phyloP scores from a whole-genome alignment of 2,888 invertebrate species.

The Eudasyphora cyanicolor region DNA sequence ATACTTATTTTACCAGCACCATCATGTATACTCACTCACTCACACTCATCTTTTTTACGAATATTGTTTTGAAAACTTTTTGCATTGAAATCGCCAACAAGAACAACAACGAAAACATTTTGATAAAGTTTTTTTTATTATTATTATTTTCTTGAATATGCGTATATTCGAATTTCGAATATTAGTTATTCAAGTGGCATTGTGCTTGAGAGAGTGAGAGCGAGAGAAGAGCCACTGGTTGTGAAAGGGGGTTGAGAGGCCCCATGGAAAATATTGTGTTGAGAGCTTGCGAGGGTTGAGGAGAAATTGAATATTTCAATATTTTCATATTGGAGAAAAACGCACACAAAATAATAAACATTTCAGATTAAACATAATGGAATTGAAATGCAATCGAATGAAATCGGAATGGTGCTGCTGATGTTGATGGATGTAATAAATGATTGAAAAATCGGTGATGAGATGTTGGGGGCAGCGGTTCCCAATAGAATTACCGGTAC shows the following conservation, averaged over 20 bases:
- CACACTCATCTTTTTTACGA: not conserved
- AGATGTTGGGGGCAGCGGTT: not conserved
- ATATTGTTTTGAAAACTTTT: not conserved
- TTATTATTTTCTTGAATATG: constrained; percentile 12
- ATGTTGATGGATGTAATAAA: not conserved
- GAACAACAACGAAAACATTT: constrained; percentile 17
- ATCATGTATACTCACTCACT: not conserved
- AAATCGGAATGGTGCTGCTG: not conserved
- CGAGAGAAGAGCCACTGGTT: not conserved
- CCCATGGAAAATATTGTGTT: constrained; percentile 2
- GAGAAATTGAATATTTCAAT: constrained; percentile 34
- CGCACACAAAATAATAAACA: not conserved
- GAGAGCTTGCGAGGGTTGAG: not conserved
- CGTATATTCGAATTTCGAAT: constrained; percentile 46
- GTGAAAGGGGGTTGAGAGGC: not conserved
- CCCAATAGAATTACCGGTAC: not conserved
- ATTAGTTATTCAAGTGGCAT: constrained; percentile 39
- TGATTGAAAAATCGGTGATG: not conserved
- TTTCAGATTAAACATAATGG: constrained; percentile 44
- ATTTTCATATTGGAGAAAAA: constrained; percentile 60
- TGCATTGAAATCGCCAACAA: not conserved
- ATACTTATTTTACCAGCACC: not conserved
- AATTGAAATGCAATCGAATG: constrained; percentile 61
- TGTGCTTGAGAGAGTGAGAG: not conserved
- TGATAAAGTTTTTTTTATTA: constrained; percentile 29